Percentiles rank a stretch among this genome's conserved stretches.
Conservation (phyloP, 2,888 invertebrate species). For the Antitype chi region DNA sequence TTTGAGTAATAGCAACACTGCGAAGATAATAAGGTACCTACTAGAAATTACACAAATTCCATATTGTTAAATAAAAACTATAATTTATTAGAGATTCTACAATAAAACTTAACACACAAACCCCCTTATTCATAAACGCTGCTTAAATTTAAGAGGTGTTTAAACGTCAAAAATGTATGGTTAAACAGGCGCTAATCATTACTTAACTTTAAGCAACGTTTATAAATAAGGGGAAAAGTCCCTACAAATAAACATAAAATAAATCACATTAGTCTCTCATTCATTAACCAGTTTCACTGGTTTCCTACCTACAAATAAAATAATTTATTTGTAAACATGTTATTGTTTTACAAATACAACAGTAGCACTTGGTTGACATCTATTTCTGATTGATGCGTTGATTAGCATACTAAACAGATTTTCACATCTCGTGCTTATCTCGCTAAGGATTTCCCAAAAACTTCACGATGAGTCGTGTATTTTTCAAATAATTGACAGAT, state of each 20-base stretch:
- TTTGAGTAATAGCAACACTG: too few species aligned
- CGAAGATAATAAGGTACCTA: too few species aligned
- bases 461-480: conserved; percentile 7
- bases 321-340: conserved; percentile 10
- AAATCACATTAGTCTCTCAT: background rate
- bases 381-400: conserved; percentile 35
- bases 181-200: too few species aligned
- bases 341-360: background rate
- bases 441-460: conserved; percentile 25
- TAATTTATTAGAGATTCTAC: conserved; percentile 62
- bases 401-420: conserved; percentile 15
- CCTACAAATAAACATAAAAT: background rate
- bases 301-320: background rate
- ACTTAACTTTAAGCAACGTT: too few species aligned
- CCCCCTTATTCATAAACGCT: too few species aligned
- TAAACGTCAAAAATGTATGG: too few species aligned
- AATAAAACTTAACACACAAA: conserved; percentile 13
- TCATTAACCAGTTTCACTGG: conserved; percentile 1
- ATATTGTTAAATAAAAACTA: conserved; percentile 3
- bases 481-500: conserved; percentile 31
- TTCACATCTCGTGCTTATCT: conserved; percentile 30
- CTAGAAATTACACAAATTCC: background rate
- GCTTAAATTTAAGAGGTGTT: too few species aligned
- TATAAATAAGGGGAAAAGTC: too few species aligned
- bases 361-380: conserved; percentile 20